phyloP scores from a whole-genome alignment of 2,113 vertebrate species.

The Anarhynchus alexandrinus region DNA sequence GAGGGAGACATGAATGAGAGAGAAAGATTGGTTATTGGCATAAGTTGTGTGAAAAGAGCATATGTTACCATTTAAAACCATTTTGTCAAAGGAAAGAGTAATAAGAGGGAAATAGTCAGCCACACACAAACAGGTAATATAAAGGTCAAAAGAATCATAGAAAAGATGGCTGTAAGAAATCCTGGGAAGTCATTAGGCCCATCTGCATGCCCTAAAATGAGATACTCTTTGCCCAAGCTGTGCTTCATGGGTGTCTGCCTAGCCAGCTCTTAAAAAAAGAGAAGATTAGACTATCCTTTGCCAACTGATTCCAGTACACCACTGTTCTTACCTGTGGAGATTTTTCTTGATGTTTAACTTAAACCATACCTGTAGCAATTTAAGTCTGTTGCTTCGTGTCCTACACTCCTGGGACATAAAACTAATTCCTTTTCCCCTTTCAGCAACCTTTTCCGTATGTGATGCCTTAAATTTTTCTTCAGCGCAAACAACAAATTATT shows the following conservation, averaged over 20 bases:
- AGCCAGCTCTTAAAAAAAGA: neutral
- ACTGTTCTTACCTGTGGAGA: neutral
- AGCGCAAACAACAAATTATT: neutral
- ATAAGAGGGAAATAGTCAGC: neutral
- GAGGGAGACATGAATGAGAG: neutral
- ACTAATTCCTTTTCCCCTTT: neutral
- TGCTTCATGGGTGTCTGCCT: neutral
- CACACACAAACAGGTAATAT: neutral
- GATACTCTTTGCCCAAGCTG: neutral
- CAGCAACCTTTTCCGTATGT: neutral
- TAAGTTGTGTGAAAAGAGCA: neutral
- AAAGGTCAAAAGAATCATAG: neutral
- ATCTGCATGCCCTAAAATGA: neutral
- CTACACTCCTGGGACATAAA: neutral
- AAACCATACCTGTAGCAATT: neutral
- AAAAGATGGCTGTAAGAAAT: neutral
- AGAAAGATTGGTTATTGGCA: neutral
- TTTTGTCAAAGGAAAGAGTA: neutral
- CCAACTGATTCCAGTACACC: neutral
- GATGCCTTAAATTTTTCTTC: neutral
- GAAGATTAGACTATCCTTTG: neutral
- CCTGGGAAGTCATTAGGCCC: neutral
- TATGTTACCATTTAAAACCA: neutral
- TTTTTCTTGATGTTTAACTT: neutral
- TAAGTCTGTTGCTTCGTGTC: neutral